phyloP scores from a whole-genome alignment of 2,888 invertebrate genomes.

The Epirrhoe alternata region DNA sequence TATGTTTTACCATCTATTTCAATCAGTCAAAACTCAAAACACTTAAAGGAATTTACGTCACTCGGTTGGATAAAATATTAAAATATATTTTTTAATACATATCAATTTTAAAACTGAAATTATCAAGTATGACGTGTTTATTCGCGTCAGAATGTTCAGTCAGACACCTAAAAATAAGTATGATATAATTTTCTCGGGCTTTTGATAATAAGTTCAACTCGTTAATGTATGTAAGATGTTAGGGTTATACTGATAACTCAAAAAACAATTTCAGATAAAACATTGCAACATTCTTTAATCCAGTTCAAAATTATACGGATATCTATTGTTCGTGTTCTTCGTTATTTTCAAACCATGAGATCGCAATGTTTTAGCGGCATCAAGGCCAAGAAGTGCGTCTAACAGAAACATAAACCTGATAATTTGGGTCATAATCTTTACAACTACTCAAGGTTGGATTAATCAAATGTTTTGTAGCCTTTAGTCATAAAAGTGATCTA shows the following conservation, averaged over 20 bases:
- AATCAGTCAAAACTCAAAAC: not conserved
- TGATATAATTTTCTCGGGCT: conserved; percentile 23
- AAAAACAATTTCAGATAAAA: not conserved
- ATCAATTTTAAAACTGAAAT: conserved; percentile 8
- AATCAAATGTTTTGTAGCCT: conserved; percentile 3
- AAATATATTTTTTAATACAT: not conserved
- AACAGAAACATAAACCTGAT: conserved; percentile 10
- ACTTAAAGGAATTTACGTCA: not conserved
- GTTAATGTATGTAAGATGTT: conserved; percentile 19
- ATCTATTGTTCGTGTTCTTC: not conserved
- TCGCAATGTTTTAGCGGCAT: not conserved
- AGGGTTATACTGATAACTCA: conserved; percentile 23
- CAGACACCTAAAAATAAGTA: conserved; percentile 27
- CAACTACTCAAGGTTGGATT: conserved; percentile 22
- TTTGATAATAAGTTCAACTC: conserved; percentile 21
- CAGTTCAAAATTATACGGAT: not conserved
- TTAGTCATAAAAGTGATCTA: conserved; percentile 4
- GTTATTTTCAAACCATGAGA: not conserved
- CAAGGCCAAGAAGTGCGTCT: conserved; percentile 11
- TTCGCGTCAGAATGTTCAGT: conserved; percentile 23
- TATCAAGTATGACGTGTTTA: conserved; percentile 21
- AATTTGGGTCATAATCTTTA: conserved; percentile 18
- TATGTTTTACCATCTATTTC: not conserved
- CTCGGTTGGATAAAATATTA: not conserved
- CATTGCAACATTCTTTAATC: not conserved